A percentile compares a stretch with the other conserved stretches of the same genome.
These are phyloP conservation scores for Theristicus caerulescens DNA, from an alignment of 2,113 vertebrate genomes.

Conservation along the genomic window DNA sequence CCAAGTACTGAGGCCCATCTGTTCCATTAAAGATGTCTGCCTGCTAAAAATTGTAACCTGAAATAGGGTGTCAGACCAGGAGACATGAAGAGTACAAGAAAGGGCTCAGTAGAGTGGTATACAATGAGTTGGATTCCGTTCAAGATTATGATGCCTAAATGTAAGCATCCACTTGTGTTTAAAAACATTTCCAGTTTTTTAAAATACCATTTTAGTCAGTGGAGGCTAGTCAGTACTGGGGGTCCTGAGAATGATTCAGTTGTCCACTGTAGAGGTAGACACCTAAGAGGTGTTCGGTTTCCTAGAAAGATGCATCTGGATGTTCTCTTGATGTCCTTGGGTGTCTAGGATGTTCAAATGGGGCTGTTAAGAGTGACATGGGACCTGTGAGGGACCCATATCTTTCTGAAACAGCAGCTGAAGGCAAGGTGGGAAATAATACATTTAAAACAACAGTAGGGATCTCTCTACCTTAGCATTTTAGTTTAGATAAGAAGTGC, in stretches of 20 bases:
- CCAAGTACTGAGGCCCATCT: not conserved
- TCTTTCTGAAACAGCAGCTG: not conserved
- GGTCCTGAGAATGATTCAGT: not conserved
- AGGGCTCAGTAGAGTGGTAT: fast-evolving
- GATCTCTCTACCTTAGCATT: not conserved
- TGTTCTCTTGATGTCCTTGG: not conserved
- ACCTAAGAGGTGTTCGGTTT: not conserved
- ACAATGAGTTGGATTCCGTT: not conserved
- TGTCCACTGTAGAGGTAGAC: not conserved
- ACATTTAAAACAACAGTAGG: not conserved
- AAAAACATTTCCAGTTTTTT: not conserved
- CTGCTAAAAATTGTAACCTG: not conserved
- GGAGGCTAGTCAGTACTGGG: not conserved
- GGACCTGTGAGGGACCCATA: not conserved
- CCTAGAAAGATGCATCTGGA: not conserved
- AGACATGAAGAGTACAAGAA: not conserved
- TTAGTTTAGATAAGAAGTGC: not conserved
- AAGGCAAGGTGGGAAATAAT: not conserved
- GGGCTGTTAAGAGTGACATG: not conserved
- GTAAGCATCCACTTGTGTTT: not conserved
- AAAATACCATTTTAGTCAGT: not conserved
- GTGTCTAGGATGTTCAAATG: not conserved
- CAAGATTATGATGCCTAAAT: not conserved
- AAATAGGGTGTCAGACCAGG: not conserved
- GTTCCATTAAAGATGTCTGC: not conserved